Evolutionary conservation across 2,113 vertebrate species (phyloP), one percentile per base, ranked within the genome.

Genomic region (Leptobrachium ailaonicum): DNA sequence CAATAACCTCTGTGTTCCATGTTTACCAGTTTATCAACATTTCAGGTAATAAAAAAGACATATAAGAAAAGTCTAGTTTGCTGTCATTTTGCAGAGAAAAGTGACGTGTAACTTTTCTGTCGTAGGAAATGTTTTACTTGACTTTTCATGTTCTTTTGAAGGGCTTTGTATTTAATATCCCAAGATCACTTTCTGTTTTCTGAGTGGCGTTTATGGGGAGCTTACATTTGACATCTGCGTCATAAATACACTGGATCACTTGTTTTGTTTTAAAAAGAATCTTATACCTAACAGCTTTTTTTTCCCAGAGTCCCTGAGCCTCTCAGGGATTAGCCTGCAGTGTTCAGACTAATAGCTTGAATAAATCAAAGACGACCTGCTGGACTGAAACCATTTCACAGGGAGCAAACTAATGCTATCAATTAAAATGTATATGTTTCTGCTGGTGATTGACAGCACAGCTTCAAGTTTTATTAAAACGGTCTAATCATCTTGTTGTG

Each of bases 331-430:
- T 72, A 73, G 71, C 40, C 7, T 43, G 44, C 75, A 63, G 13
- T 50, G 63, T 50, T 60, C 14, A 75, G 41, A 45, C n/a, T 77
- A 75, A 83, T 68, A 79, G 76, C 66, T 58, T 70, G 66, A 80
- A 69, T 83, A 83, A 83, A 77, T 77, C 73, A 79, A 78, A 53
- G 42, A 66, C 44, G 41, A 45, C 32, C 56, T 45, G 43, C 42
- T 6, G n/a, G 32, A 54, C 54, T 54, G 53, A 63, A 63, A 8
- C 4, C 53, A 75, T 56, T 41, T 32, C 66, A 76, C 10, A 2
- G 69, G 60, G n/a, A 6, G 20, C 5, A 58, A 14, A n/a, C 8
- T 41, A 73, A 44, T 62, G 41, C 45, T 20, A 67, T 68, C 20
- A 76, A 40, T 66, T 64, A 47, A 63, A 67, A 77, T 3, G 75